Base-by-base conservation (phyloP, 2,797 vertebrate species). In the Lycodopsis pacificus region DNA sequence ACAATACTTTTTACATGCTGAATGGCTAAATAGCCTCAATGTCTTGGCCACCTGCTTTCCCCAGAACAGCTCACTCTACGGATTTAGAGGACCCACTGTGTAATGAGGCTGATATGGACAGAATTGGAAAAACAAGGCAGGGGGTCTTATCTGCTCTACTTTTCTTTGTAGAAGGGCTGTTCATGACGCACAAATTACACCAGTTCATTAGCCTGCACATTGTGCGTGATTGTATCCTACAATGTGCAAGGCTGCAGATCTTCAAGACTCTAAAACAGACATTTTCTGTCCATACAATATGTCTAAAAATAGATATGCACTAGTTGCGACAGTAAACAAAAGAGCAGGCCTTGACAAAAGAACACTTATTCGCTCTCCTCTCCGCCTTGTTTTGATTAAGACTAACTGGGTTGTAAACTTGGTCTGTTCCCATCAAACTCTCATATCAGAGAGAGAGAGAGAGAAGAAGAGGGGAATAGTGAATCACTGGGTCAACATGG, bases 361-460 rank as follows among this genome's bases (percentile, higher is more conserved):
- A 85, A 80, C 73, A 82, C 78, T 84, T 69, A 88, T 71, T 88
- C 80, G 88, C 76, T 80, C 77, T 83, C 77, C 64, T 83, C 79
- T 40, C 65, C 77, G 90, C 87, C 87, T 92, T 90, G 91, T 91
- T 94, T 90, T 91, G 88, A 93, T 94, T 91, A 91, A 88, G 80
- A 84, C 79, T 90, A 92, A 91, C 86, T 88, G 85, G 87, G 86
- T 92, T 79, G 77, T 94, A 91, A 93, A 93, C 90, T 92, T 79
- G 86, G 86, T 86, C 77, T 71, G 72, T 81, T 90, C 82, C 90
- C 90, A 91, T 88, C 83, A 88, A 89, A 85, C 84, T 80, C 73
- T 81, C 81, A 81, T 87, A 89, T 92, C 81, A 87, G 80, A 83
- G 65, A 80, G n/a, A 67, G 66, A 54, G 70, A 69, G 63, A 80